Conservation (phyloP, 2,888 invertebrate species). For the Hydriomena furcata region DNA sequence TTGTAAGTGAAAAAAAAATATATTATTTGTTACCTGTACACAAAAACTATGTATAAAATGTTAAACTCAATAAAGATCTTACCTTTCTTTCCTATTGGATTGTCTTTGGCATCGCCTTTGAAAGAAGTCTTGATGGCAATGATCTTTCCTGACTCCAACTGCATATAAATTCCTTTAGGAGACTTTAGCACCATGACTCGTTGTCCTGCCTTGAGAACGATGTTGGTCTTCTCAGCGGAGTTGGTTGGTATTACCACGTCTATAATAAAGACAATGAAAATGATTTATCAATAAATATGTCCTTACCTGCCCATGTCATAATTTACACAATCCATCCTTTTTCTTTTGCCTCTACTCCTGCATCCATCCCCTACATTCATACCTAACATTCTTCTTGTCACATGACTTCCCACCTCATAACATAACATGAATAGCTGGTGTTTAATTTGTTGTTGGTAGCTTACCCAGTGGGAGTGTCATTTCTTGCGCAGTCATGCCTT, state of each 20-base stretch:
- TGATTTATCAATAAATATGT: background rate
- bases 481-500: conserved; percentile 97
- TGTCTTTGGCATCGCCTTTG: conserved; percentile 79
- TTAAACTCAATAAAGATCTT: conserved; percentile 22
- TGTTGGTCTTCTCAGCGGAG: conserved; percentile 94
- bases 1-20: background rate
- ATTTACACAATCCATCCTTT: too few relatives aligned
- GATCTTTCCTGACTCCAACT: conserved; percentile 96
- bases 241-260: conserved; percentile 97
- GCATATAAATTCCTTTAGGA: conserved; percentile 97
- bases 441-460: too few relatives aligned
- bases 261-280: conserved; percentile 43
- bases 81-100: conserved; percentile 75
- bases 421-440: too few relatives aligned
- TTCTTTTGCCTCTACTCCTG: too few relatives aligned
- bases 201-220: conserved; percentile 96
- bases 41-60: too few relatives aligned
- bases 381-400: too few relatives aligned
- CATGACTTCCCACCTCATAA: too few relatives aligned
- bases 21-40: too few relatives aligned
- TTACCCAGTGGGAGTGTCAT: conserved; percentile 94
- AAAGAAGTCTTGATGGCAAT: conserved; percentile 94
- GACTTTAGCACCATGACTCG: conserved; percentile 97
- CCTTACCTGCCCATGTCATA: too few relatives aligned
- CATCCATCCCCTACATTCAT: too few relatives aligned